A percentile compares a stretch with the other conserved stretches of the same genome.
These are phyloP conservation scores for Diadophis punctatus DNA, from an alignment of 2,113 vertebrate species.

Conservation along the genomic window DNA sequence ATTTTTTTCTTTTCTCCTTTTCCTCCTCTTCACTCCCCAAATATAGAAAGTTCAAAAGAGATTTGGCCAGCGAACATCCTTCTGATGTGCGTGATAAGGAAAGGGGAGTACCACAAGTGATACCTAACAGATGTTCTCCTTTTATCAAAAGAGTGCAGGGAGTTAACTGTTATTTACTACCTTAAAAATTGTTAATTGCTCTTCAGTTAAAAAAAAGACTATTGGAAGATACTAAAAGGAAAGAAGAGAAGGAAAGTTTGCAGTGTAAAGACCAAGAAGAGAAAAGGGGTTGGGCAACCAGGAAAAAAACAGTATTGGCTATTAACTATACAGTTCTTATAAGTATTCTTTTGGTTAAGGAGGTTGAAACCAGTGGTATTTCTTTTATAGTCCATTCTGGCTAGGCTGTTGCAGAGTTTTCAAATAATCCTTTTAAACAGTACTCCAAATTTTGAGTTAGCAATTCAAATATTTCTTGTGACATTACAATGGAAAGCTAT, in stretches of 20 bases:
- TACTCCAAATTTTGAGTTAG: constrained; percentile 11
- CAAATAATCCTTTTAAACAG: background rate
- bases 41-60: background rate
- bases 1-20: background rate
- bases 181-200: background rate
- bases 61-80: background rate
- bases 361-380: background rate
- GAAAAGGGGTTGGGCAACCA: background rate
- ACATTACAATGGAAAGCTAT: background rate
- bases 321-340: background rate
- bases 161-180: background rate
- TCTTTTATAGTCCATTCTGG: background rate
- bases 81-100: background rate
- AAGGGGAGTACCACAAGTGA: background rate
- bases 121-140: background rate
- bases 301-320: background rate
- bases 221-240: background rate
- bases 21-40: background rate
- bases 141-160: background rate
- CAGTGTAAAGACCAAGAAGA: background rate
- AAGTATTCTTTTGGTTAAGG: background rate
- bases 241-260: background rate
- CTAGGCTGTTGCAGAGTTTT: background rate
- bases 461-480: background rate
- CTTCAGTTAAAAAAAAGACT: background rate